These are phyloP conservation scores for Athene noctua DNA, from an alignment of 2,113 vertebrate genomes.

Conservation along the genomic window DNA sequence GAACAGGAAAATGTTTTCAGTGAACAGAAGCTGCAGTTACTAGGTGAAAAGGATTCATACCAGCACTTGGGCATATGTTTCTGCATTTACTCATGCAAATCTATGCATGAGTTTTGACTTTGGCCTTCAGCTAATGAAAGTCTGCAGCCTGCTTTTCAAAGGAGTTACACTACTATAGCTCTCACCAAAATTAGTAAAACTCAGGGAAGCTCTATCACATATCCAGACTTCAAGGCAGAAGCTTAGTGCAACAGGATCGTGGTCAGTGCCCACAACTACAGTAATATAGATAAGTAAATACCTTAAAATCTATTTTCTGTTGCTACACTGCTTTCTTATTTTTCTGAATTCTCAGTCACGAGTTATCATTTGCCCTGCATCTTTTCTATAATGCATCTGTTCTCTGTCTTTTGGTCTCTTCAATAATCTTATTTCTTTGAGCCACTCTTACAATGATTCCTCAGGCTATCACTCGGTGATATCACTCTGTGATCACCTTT, in stretches of 20 bases:
- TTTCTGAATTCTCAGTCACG: background rate
- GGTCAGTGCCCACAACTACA: background rate
- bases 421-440: background rate
- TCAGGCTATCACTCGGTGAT: background rate
- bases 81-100: background rate
- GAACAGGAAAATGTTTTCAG: background rate
- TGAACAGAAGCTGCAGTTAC: background rate
- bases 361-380: background rate
- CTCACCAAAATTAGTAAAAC: background rate
- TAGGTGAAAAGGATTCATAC: background rate
- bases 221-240: background rate
- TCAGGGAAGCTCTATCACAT: background rate
- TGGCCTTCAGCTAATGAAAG: background rate
- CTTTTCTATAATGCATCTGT: background rate
- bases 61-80: background rate
- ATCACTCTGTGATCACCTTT: background rate
- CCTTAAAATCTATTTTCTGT: background rate
- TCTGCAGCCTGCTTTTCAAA: background rate
- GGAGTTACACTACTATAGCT: background rate
- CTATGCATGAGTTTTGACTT: background rate
- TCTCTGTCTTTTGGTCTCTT: background rate
- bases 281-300: background rate
- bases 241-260: background rate
- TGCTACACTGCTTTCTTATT: background rate
- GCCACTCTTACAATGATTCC: background rate